Conservation (phyloP, 2,888 invertebrate genomes). For the Oxycera nigricornis region DNA sequence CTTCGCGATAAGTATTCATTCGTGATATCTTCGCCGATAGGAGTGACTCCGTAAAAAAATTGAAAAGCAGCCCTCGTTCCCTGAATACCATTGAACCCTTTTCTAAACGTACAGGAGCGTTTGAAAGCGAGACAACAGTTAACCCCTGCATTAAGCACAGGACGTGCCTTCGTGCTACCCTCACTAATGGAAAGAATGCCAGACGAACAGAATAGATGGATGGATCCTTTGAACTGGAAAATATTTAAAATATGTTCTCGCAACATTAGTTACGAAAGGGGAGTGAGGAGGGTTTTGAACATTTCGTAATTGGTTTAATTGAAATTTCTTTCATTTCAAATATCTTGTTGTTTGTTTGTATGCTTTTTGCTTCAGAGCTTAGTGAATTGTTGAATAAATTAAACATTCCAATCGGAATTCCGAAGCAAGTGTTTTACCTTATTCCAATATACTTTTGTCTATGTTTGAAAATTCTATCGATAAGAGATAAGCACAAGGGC, state of each 20-base stretch:
- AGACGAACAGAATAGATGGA: background rate
- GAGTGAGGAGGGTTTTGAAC: conserved; percentile 26
- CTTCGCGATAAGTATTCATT: conserved; percentile 27
- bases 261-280: conserved; percentile 7
- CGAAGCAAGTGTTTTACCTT: no score
- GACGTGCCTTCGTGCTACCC: background rate
- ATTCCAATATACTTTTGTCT: no score
- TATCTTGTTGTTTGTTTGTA: background rate
- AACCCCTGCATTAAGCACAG: conserved; percentile 3
- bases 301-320: conserved; percentile 28
- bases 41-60: background rate
- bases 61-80: background rate
- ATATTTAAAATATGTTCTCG: conserved; percentile 23
- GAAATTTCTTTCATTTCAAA: conserved; percentile 30
- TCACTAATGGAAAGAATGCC: background rate
- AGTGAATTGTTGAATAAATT: no score
- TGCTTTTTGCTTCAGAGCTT: no score
- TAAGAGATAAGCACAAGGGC: no score
- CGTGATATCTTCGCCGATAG: conserved; percentile 16
- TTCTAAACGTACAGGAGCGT: background rate
- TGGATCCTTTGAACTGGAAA: conserved; percentile 7
- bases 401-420: no score
- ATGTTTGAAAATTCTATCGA: no score
- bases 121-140: conserved; percentile 11
- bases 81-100: background rate